Base-by-base conservation (phyloP, 2,113 vertebrate species). In the Petroica traversi region DNA sequence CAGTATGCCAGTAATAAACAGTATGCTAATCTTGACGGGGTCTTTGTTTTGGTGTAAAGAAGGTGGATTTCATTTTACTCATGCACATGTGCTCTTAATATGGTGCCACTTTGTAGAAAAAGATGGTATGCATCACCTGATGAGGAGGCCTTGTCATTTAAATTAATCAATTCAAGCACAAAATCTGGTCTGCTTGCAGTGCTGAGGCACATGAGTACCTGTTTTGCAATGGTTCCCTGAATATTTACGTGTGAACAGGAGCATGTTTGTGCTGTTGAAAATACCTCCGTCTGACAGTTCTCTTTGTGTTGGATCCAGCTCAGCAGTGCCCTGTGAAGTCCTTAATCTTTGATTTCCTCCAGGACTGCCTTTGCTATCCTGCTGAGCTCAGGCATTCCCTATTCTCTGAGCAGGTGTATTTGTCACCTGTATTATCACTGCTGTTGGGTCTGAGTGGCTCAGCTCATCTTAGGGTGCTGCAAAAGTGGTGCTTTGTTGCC, bases 401-500 rank as follows among this genome's bases (percentile, higher is more conserved):
- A 19, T 61, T 76, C 45, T 87, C 41, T 1, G 4, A 20, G 38
- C 94, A 95, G 87, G 77, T 95, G 62, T 45, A 26, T 82, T 82
- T 82, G 52, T 95, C 40, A 92, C 85, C 89, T 94, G 59, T 57
- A 3, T 67, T 57, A 67, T 62, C 48, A 10, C 14, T 24, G 31
- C 38, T 40, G 10, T 58, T 75, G 22, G 19, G 55, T 81, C 46
- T 36, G 38, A 77, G 57, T 55, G 68, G 26, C 61, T 81, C 23
- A 29, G 38, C 34, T 78, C 22, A 43, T 89, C 34, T 63, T 62
- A 52, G 85, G 82, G 78, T 74, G 64, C 55, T 91, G 36, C 80
- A 71, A 38, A 80, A 62, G 38, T 89, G 54, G 58, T 77, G 68
- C 86, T 79, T 36, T 81, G 80, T 97, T 92, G 84, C 90, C 69